Conservation (phyloP, 2,888 invertebrate species). For the Ellobium chinense region DNA sequence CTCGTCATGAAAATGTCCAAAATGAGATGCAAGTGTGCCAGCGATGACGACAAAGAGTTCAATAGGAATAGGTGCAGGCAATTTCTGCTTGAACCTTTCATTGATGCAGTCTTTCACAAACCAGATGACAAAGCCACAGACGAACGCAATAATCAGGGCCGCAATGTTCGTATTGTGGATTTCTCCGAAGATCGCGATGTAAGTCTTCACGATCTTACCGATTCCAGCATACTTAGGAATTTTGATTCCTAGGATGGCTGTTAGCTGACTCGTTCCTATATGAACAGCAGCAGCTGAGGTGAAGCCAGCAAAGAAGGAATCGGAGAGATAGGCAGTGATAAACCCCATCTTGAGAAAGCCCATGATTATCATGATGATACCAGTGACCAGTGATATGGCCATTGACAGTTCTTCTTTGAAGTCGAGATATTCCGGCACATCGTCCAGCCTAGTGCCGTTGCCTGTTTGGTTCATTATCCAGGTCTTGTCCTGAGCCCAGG, state of each 20-base stretch:
- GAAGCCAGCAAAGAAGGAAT: slow-evolving; percentile 76
- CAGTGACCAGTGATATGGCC: slow-evolving; percentile 67
- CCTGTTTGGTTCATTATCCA: slow-evolving; percentile 49
- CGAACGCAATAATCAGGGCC: slow-evolving; percentile 63
- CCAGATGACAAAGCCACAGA: slow-evolving; percentile 64
- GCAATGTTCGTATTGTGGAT: slow-evolving; percentile 65
- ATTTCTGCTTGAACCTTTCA: slow-evolving; percentile 71
- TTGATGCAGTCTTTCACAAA: slow-evolving; percentile 74
- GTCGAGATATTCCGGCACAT: slow-evolving; percentile 67
- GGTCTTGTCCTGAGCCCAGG: slow-evolving; percentile 55
- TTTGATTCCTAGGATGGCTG: slow-evolving; percentile 70
- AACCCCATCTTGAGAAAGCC: slow-evolving; percentile 74
- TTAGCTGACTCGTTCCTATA: slow-evolving; percentile 75
- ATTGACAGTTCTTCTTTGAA: slow-evolving; percentile 69
- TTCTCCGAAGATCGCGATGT: slow-evolving; percentile 66
- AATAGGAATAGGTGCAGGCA: slow-evolving; percentile 75
- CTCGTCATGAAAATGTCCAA: slow-evolving; percentile 56
- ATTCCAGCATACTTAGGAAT: slow-evolving; percentile 63
- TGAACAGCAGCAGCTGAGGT: slow-evolving; percentile 75
- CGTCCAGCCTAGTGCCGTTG: slow-evolving; percentile 52
- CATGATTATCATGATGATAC: slow-evolving; percentile 69
- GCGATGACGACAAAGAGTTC: slow-evolving; percentile 75
- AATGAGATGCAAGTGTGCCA: slow-evolving; percentile 68
- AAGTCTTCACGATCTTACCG: slow-evolving; percentile 70
- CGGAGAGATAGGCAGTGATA: slow-evolving; percentile 75